These are phyloP conservation scores for Polypterus senegalus DNA, from an alignment of 2,113 vertebrate species.

Conservation along the genomic window DNA sequence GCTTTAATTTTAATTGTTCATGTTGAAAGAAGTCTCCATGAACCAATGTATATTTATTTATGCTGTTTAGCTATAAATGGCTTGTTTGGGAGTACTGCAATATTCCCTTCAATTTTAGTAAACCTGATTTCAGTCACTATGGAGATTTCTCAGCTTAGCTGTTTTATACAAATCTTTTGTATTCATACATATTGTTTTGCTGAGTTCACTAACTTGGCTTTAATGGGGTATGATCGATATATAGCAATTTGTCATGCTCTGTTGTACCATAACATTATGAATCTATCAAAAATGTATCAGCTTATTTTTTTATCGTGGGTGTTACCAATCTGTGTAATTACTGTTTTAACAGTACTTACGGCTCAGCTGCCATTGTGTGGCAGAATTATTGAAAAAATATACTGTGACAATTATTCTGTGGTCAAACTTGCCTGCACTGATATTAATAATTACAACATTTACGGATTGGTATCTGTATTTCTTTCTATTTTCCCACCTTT, in stretches of 20 bases:
- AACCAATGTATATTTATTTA: constrained; percentile 35
- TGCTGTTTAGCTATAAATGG: constrained; percentile 33
- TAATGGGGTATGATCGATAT: constrained; percentile 39
- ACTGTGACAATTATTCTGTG: constrained; percentile 29
- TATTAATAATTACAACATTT: constrained; percentile 17
- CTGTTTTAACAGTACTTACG: constrained; percentile 22
- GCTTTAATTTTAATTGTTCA: constrained; percentile 27
- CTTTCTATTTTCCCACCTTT: constrained; percentile 24
- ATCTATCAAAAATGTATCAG: constrained; percentile 21
- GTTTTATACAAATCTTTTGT: constrained; percentile 28
- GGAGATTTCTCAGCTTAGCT: constrained; percentile 23
- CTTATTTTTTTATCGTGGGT: constrained; percentile 27
- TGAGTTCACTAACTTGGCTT: constrained; percentile 34
- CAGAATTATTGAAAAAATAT: constrained; percentile 23
- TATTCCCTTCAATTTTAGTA: constrained; percentile 25
- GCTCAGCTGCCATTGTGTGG: constrained; percentile 25
- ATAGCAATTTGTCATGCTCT: constrained; percentile 35
- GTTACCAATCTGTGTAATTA: constrained; percentile 25
- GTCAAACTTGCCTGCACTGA: constrained; percentile 31
- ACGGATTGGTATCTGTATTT: constrained; percentile 16
- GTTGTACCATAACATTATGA: constrained; percentile 33
- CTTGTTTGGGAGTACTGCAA: constrained; percentile 30
- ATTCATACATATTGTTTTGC: constrained; percentile 29
- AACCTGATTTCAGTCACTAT: constrained; percentile 19
- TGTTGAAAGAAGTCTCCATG: constrained; percentile 27